Base-by-base conservation (phyloP, 2,113 vertebrate species). In the Lampris megalopsis region DNA sequence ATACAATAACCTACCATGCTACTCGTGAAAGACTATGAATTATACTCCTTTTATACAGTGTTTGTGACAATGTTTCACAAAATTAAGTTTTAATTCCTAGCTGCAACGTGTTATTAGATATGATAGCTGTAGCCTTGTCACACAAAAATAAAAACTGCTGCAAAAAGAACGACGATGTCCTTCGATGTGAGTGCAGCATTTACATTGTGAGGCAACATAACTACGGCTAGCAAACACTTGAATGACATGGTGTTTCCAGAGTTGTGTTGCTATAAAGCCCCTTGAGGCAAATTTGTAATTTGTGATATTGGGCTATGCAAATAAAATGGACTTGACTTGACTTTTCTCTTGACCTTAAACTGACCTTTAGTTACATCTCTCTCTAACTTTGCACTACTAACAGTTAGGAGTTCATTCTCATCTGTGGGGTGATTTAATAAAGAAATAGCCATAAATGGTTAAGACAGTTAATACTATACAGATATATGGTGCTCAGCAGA, bases 281-380 rank as follows among this genome's bases (percentile, higher is more conserved):
- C 24, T 24, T 24, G 24, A 24, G 24, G 24, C 24, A 24, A 24
- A 24, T 24, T 24, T 24, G 24, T 24, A 24, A 24, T 24, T 24
- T 24, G 24, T 24, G 24, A 24, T 24, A 0, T 24, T 24, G 24
- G 24, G 24, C 24, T 24, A 24, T 24, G 24, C 24, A 24, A 24
- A 24, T 24, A 24, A 24, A 24, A 24, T 24, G 24, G 24, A 24
- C 24, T 24, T 24, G 24, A 24, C 24, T 24, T 24, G 24, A 24
- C 42, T 65, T 49, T 71, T 59, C 73, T 41, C 58, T 74, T 85
- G 91, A 90, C 89, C 86, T 89, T 72, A 77, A 67, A 10, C 62
- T 91, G 91, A 92, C 91, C 89, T 91, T 88, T 77, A 85, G 63
- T 24, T 82, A 85, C 81, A 71, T 65, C 68, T 8, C 60, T 64